These are phyloP conservation scores for Pionites leucogaster DNA, from an alignment of 2,113 vertebrate species.

Conservation along the genomic window DNA sequence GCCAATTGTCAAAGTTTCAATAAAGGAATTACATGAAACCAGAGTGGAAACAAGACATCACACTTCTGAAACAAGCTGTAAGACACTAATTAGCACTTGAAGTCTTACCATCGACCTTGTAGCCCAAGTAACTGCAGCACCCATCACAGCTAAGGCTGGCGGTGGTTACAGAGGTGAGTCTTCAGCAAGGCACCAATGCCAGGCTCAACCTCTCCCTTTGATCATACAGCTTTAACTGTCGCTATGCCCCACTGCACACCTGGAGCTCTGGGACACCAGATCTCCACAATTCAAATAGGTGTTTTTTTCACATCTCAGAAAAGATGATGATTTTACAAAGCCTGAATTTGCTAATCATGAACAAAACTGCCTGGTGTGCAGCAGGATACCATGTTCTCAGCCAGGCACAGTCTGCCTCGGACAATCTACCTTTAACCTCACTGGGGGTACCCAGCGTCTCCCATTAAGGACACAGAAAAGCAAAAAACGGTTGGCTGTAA, in stretches of 20 bases:
- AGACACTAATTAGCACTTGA: neutral
- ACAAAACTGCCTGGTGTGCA: neutral
- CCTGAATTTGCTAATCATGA: neutral
- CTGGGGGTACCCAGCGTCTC: neutral
- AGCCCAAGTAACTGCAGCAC: neutral
- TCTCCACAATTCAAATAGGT: neutral
- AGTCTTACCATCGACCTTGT: neutral
- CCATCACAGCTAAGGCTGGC: neutral
- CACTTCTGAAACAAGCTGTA: neutral
- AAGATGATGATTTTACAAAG: neutral
- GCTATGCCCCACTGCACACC: neutral
- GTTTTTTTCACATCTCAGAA: neutral
- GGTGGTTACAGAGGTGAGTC: neutral
- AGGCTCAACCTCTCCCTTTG: neutral
- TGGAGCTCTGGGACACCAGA: neutral
- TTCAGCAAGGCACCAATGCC: neutral
- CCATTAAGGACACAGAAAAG: accelerated
- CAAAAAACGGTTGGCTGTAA: neutral
- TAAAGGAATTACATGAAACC: neutral
- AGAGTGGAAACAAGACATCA: neutral
- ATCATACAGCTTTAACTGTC: neutral
- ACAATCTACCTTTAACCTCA: accelerated
- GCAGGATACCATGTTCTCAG: neutral
- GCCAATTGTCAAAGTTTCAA: neutral
- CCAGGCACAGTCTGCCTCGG: neutral